Base-by-base conservation (phyloP, 2,113 vertebrate genomes). In the Psophia crepitans region DNA sequence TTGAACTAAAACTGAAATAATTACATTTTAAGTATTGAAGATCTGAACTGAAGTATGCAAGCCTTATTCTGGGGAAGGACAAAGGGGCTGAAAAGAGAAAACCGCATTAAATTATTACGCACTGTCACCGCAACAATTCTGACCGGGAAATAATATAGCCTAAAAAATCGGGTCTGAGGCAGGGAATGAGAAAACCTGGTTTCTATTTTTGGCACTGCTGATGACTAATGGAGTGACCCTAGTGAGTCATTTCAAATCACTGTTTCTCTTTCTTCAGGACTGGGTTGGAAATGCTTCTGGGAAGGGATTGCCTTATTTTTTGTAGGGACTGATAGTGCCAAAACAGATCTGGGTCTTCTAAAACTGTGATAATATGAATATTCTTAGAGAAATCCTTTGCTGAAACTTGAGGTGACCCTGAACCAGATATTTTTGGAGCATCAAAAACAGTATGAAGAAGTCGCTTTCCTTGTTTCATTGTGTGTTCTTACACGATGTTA, bases 141-240 rank as follows among this genome's bases (percentile, higher is more conserved):
- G 68, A 73, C n/a, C 1, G 1, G 64, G 83, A 92, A 80, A 71
- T 43, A 81, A 46, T 35, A 32, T 9, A 88, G 56, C 35, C 60
- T 89, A 86, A 70, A 51, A 88, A 73, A 84, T 86, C 60, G 22
- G 27, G 65, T 92, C 73, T 90, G 85, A 94, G 73, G n/a, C 58
- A 90, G 39, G 33, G 76, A 93, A 70, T 60, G 51, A 78, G 68
- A 77, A 93, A 95, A 60, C 28, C 33, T 89, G 30, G 46, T 93
- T 96, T 89, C 91, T 94, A 18, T 87, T 94, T 48, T 75, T 79
- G 57, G 64, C 60, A 60, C 22, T 88, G 43, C 26, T 86, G 75
- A 83, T 93, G 85, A 93, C 76, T 95, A 93, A 86, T 70, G 46
- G 81, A 85, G 41, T 78, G 88, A 95, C 92, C 83, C 71, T 39